Evolutionary conservation across 2,797 vertebrate genomes (phyloP), one percentile per base, ranked within the genome.

Genomic region (Streptopelia turtur): DNA sequence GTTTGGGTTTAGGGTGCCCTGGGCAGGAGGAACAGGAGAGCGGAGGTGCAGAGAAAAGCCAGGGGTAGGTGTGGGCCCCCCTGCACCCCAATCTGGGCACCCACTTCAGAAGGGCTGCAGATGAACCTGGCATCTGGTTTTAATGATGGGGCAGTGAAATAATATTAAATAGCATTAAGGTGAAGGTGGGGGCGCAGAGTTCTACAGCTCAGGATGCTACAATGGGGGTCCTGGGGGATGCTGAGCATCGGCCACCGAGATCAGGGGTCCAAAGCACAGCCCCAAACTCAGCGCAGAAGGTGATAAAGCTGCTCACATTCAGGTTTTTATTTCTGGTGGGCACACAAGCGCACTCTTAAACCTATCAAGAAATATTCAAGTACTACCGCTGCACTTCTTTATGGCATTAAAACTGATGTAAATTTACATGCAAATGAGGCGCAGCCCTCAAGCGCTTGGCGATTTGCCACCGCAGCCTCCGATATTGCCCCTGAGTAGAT

Each of bases 341-440:
- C 41, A 16, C 83, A 20, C 15, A 43, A 43, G 7, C 4, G 13
- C 4, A 0, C 86, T 63, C 50, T 41, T 39, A 83, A 91, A 92
- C 59, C 63, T 1, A 60, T 16, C 59, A 6, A 70, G 55, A n/a
- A 69, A 50, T 28, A 47, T 15, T 88, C 56, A 18, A 78, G 70
- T 25, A 12, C 50, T 30, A 9, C 53, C 4, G 12, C 71, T 23
- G 65, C 81, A 23, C 65, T 69, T 50, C 83, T 82, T 33, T 28
- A 47, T 5, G 50, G n/a, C 61, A 85, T 35, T 50, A 41, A 87
- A 95, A 79, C 39, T 4, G 9, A 52, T 79, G 63, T 17, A 31
- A 76, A 92, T 96, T 86, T 31, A 11, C 76, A 84, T 89, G 79
- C 87, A 95, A 24, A 86, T 22, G 6, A 87, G 69, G 92, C 35